These are phyloP conservation scores for Melanotus villosus DNA, from an alignment of 2,888 invertebrate genomes.

Conservation along the genomic window DNA sequence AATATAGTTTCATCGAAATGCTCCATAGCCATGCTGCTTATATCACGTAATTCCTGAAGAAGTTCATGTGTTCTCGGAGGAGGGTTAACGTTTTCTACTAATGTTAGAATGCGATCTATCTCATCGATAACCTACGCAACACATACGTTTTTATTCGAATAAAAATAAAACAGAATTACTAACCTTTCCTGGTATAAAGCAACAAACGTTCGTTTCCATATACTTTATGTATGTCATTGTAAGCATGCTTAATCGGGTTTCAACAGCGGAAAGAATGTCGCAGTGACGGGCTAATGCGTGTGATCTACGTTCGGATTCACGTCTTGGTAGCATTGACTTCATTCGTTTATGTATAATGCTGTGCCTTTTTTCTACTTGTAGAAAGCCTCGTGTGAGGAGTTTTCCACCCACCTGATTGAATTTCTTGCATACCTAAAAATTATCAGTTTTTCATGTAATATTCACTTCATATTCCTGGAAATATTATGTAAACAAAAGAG, in stretches of 20 bases:
- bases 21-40: slow-evolving; percentile 96
- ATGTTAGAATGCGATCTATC: slow-evolving; percentile 80
- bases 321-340: slow-evolving; percentile 85
- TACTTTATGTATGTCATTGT: slow-evolving; percentile 94
- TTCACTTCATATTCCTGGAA: too few relatives aligned
- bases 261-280: slow-evolving; percentile 90
- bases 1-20: slow-evolving; percentile 94
- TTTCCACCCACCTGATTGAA: slow-evolving; percentile 84
- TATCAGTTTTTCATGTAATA: too few relatives aligned
- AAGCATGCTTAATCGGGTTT: slow-evolving; percentile 92
- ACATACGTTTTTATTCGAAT: background rate
- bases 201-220: slow-evolving; percentile 86
- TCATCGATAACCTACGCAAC: slow-evolving; percentile 87
- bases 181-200: slow-evolving; percentile 95
- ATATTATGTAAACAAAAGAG: slow-evolving; percentile 2
- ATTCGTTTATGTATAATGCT: slow-evolving; percentile 82
- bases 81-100: slow-evolving; percentile 79
- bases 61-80: slow-evolving; percentile 84
- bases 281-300: slow-evolving; percentile 91
- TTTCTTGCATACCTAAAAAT: slow-evolving; percentile 81
- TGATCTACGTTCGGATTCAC: slow-evolving; percentile 90
- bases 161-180: slow-evolving; percentile 43
- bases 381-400: slow-evolving; percentile 86
- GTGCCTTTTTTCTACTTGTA: slow-evolving; percentile 84
- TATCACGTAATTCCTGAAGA: slow-evolving; percentile 89